A percentile compares a stretch with the other conserved stretches of the same genome.
Conservation (phyloP, 2,888 invertebrate genomes). For the Apoda limacodes region DNA sequence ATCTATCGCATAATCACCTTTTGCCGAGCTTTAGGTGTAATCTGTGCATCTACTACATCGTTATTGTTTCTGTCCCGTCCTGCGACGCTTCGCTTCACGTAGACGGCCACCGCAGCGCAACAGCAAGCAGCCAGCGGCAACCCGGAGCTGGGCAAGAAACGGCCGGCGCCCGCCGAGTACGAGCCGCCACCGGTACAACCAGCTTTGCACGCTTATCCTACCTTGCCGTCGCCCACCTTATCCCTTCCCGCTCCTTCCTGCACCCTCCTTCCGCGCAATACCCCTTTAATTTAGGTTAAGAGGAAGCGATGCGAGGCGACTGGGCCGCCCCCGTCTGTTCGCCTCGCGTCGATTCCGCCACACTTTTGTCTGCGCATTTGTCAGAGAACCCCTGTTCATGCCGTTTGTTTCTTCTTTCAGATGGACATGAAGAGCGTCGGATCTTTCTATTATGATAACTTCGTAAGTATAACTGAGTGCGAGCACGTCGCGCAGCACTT, state of each 20-base stretch:
- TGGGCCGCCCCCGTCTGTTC: constrained; percentile 25
- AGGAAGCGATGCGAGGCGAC: constrained; percentile 22
- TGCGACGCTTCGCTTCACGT: constrained; percentile 70
- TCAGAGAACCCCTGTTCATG: constrained; percentile 54
- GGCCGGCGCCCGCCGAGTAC: constrained; percentile 78
- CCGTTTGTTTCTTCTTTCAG: constrained; percentile 76
- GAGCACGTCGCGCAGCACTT: constrained; percentile 8
- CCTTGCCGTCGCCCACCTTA: constrained; percentile 31
- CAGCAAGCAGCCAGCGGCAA: constrained; percentile 76
- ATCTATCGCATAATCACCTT: constrained; percentile 68
- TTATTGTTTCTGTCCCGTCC: constrained; percentile 70
- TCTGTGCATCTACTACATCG: constrained; percentile 70
- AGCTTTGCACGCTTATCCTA: constrained; percentile 75
- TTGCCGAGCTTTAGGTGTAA: constrained; percentile 69
- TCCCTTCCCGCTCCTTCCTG: constrained; percentile 45
- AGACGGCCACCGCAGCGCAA: constrained; percentile 68
- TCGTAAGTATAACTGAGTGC: constrained; percentile 82
- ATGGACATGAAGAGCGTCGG: constrained; percentile 97
- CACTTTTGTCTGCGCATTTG: constrained; percentile 26
- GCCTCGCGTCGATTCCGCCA: constrained; percentile 17
- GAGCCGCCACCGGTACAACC: constrained; percentile 91
- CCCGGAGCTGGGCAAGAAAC: constrained; percentile 93
- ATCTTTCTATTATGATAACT: constrained; percentile 96
- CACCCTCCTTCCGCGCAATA: constrained; percentile 29
- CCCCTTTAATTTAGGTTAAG: no score